phyloP scores from a whole-genome alignment of 2,113 vertebrate species.

The Bubo blakistoni region DNA sequence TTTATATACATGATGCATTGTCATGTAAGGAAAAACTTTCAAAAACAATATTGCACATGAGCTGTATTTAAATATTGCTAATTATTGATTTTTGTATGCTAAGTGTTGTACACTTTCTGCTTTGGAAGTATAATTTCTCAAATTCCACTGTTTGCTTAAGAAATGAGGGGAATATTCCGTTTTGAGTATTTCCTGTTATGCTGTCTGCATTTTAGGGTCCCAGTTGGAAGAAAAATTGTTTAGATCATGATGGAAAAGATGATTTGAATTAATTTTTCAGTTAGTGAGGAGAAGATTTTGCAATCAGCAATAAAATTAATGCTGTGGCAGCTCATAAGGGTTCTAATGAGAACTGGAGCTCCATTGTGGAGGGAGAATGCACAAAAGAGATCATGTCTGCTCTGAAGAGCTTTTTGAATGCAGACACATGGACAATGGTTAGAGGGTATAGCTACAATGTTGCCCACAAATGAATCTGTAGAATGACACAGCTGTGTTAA shows the following conservation, averaged over 20 bases:
- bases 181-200: not conserved
- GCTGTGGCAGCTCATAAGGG: not conserved
- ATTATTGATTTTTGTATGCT: not conserved
- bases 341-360: not conserved
- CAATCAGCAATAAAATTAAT: not conserved
- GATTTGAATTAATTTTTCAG: not conserved
- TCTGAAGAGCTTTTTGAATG: not conserved
- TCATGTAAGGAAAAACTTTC: not conserved
- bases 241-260: not conserved
- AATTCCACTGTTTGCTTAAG: not conserved
- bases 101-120: not conserved
- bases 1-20: not conserved
- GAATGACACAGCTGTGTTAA: not conserved
- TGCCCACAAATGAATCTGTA: not conserved
- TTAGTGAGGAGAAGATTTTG: not conserved
- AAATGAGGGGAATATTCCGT: not conserved
- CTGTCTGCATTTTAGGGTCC: not conserved
- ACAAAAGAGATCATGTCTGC: not conserved
- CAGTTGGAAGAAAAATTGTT: not conserved
- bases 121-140: not conserved
- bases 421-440: not conserved
- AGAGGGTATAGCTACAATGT: not conserved
- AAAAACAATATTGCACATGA: not conserved
- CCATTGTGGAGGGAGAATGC: not conserved
- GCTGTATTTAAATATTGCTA: not conserved